A percentile compares a stretch with the other conserved stretches of the same genome.
These are phyloP conservation scores for Hyperoplus immaculatus DNA, from an alignment of 2,797 vertebrate species.

Conservation along the genomic window DNA sequence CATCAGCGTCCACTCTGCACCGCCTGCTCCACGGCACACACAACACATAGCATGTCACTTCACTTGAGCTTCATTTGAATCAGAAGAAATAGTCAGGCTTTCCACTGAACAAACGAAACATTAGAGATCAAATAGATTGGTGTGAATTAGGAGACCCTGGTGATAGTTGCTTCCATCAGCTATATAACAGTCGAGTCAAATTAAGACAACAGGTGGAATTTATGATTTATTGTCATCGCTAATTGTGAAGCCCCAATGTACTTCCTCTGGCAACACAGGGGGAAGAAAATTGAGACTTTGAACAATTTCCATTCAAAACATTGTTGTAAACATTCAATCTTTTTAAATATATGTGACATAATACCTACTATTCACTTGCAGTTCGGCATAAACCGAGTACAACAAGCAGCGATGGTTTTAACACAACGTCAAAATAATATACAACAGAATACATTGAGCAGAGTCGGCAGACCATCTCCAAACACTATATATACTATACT, in stretches of 20 bases:
- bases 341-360: too few species aligned
- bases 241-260: too few species aligned
- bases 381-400: too few species aligned
- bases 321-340: background rate
- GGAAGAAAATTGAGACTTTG: background rate
- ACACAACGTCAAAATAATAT: too few species aligned
- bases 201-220: background rate
- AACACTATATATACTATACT: background rate
- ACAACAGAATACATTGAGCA: background rate
- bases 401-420: too few species aligned
- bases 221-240: too few species aligned
- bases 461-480: background rate
- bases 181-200: background rate
- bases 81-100: too few species aligned
- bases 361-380: too few species aligned
- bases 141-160: background rate
- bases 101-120: background rate
- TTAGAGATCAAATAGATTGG: background rate
- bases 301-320: background rate
- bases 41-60: slow-evolving; percentile 3
- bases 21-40: slow-evolving; percentile 66
- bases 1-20: slow-evolving; percentile 91
- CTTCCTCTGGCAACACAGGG: background rate
- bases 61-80: slow-evolving; percentile 5
- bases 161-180: too few species aligned